Base-by-base conservation (phyloP, 2,113 vertebrate genomes). In the Chaetodon trifascialis region DNA sequence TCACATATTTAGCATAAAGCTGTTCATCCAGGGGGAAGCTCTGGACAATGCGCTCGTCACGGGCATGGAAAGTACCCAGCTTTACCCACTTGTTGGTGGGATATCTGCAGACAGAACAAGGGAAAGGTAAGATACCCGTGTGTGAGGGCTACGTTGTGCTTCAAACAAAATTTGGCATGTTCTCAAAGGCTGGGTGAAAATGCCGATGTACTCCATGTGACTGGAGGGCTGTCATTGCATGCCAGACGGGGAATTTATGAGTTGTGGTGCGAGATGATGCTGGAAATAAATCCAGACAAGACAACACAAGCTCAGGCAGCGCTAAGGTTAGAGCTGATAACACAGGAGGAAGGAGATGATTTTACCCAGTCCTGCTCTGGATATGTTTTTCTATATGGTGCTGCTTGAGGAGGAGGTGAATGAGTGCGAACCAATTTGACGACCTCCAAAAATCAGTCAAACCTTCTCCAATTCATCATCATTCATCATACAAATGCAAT, bases 81-180 rank as follows among this genome's bases (percentile, higher is more conserved):
- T 99, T 99, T 83, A 99, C 95, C 98, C 98, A 99, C 82, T 99
- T 99, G 92, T 96, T 99, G 80, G 98, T 99, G n/a, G 98, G 98
- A 86, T 99, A 99, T 88, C 98, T 99, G 93, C 16, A 71, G 86
- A 23, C 1, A 73, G 16, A 73, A 52, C 11, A 63, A 16, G 56
- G 15, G n/a, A 15, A 54, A 14, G 21, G 19, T 79, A 63, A 56
- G 81, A 30, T 3, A 21, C 3, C 12, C 54, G 15, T 44, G 8
- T 47, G 17, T 62, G 17, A 54, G 15, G 3, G 30, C 2, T 3
- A 23, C 15, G 21, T 42, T 38, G 42, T 42, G 14, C 11, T 38
- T 21, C 9, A 68, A 30, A 23, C 25, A n/a, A 42, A 16, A 40
- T 21, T 0, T 36, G 74, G 30, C 59, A 46, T 40, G 69, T 66